Evolutionary conservation across 2,888 invertebrate species (phyloP).

Genomic region (Gnatocerus cornutus): DNA sequence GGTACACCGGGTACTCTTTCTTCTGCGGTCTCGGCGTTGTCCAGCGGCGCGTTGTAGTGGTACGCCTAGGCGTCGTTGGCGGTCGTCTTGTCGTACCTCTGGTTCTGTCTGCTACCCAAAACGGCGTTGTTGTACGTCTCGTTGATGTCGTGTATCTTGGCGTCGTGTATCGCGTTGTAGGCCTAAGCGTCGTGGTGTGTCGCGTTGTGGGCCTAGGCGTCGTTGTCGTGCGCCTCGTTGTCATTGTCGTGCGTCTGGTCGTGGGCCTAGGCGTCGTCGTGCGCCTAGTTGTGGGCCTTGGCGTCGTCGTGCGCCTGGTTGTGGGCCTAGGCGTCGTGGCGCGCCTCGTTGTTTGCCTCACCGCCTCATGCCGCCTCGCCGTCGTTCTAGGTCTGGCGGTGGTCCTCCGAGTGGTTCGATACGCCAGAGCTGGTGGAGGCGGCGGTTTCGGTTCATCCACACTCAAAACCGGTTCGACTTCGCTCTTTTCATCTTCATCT

Average conservation of each 20-base stretch:
- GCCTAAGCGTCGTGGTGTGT: slow-evolving; percentile 1
- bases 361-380: too few relatives aligned
- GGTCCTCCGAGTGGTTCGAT: not conserved
- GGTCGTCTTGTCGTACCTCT: not conserved
- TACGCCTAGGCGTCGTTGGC: too few relatives aligned
- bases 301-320: slow-evolving; percentile 3
- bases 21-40: not conserved
- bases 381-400: too few relatives aligned
- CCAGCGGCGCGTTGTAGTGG: not conserved
- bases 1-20: not conserved
- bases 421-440: not conserved
- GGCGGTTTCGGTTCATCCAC: not conserved
- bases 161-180: slow-evolving; percentile 8
- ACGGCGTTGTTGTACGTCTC: not conserved
- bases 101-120: not conserved
- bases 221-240: slow-evolving; percentile 8
- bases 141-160: slow-evolving; percentile 7
- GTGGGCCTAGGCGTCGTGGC: slow-evolving; percentile 13
- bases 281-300: slow-evolving; percentile 7
- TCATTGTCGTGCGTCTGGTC: not conserved
- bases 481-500: not conserved
- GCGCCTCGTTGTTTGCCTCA: too few relatives aligned
- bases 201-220: not conserved
- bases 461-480: not conserved
- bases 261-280: slow-evolving; percentile 1